Percentiles rank a stretch among this genome's conserved stretches.
Evolutionary conservation across 2,888 invertebrate species (phyloP).

Genomic region (Rhodophaea formosa): DNA sequence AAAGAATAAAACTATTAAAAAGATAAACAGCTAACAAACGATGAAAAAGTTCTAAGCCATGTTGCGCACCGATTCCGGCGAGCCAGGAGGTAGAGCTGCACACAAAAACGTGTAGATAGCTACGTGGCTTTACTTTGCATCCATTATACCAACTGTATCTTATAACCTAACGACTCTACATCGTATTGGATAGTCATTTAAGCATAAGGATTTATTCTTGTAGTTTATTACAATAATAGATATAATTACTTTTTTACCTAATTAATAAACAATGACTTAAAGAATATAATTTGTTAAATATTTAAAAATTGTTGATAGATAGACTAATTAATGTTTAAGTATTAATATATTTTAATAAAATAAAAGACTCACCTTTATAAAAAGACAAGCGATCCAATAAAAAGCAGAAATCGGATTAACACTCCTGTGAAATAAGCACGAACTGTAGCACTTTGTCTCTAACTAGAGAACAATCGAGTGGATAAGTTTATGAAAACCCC

Average conservation of each 20-base stretch:
- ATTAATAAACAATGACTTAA: too few species aligned
- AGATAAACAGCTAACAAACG: not conserved
- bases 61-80: not conserved
- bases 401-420: slow-evolving; percentile 72
- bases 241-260: not conserved
- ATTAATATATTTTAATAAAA: slow-evolving; percentile 4
- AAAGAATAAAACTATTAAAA: not conserved
- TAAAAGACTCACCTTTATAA: slow-evolving; percentile 59
- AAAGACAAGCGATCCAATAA: slow-evolving; percentile 72
- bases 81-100: slow-evolving; percentile 3
- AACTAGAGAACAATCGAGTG: slow-evolving; percentile 47
- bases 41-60: not conserved
- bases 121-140: slow-evolving; percentile 14
- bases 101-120: slow-evolving; percentile 21
- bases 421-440: slow-evolving; percentile 75
- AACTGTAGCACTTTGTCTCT: slow-evolving; percentile 73
- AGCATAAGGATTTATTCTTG: too few species aligned
- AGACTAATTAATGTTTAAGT: too few species aligned
- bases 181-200: not conserved
- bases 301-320: too few species aligned
- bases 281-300: too few species aligned
- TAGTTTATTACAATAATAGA: not conserved
- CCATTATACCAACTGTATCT: slow-evolving; percentile 2
- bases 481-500: slow-evolving; percentile 52
- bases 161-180: not conserved